A percentile compares a stretch with the other conserved stretches of the same genome.
Evolutionary conservation across 2,888 invertebrate genomes (phyloP).

Genomic region (Phrixothrix hirtus): DNA sequence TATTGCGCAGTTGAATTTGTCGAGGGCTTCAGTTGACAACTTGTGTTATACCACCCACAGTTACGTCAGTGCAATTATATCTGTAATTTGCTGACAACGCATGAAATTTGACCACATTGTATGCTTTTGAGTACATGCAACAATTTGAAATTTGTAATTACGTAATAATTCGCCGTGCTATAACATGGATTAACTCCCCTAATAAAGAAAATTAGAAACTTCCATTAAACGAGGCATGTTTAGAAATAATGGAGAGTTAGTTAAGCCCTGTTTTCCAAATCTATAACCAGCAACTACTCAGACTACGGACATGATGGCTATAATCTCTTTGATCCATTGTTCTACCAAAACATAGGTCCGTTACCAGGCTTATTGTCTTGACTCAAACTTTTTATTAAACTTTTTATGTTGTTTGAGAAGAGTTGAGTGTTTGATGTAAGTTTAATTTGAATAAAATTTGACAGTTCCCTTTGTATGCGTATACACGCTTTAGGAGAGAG

Average conservation of each 20-base stretch:
- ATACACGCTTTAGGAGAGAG: too few relatives aligned
- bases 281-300: conserved; percentile 16
- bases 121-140: not conserved
- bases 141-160: not conserved
- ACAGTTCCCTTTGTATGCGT: not conserved
- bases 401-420: not conserved
- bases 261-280: conserved; percentile 14
- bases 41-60: not conserved
- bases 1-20: conserved; percentile 15
- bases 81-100: not conserved
- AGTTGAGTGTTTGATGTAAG: not conserved
- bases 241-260: too few relatives aligned
- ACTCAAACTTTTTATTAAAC: conserved; percentile 7
- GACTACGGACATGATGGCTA: conserved; percentile 13
- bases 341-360: conserved; percentile 1
- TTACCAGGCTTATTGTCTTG: conserved; percentile 8
- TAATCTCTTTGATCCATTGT: conserved; percentile 16
- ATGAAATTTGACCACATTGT: not conserved
- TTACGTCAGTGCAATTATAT: not conserved
- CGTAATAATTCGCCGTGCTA: too few relatives aligned
- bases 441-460: not conserved
- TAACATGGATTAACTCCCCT: too few relatives aligned
- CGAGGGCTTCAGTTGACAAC: conserved; percentile 5
- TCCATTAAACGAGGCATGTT: too few relatives aligned
- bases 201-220: too few relatives aligned